These are phyloP conservation scores for Poeciliopsis presidionis DNA, from an alignment of 2,797 vertebrate genomes.

Conservation along the genomic window DNA sequence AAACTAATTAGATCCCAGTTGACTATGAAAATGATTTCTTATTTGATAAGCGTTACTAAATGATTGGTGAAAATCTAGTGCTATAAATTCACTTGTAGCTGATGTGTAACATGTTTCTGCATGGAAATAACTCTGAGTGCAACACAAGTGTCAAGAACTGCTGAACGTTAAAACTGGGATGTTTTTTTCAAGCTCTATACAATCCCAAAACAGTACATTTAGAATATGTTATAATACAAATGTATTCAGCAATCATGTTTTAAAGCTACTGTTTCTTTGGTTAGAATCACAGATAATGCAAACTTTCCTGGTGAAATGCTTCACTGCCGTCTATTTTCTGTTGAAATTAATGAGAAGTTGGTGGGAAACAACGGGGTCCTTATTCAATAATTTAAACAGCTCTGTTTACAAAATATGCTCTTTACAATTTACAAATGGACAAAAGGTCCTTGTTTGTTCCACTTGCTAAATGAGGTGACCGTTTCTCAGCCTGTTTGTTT, in stretches of 20 bases:
- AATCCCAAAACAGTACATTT: not conserved
- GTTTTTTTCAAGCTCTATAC: conserved; percentile 36
- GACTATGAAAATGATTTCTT: conserved; percentile 40
- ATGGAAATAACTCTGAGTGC: conserved; percentile 28
- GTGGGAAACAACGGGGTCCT: not conserved
- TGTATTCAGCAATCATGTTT: not conserved
- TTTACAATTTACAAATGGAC: conserved; percentile 3
- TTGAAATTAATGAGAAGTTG: not conserved
- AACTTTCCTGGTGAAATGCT: not conserved
- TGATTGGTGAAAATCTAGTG: conserved; percentile 33
- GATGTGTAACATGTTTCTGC: conserved; percentile 45
- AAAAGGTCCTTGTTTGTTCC: conserved; percentile 12
- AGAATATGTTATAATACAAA: not conserved
- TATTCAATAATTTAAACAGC: not conserved
- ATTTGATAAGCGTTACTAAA: conserved; percentile 50
- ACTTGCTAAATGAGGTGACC: conserved; percentile 34
- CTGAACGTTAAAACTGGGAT: conserved; percentile 39
- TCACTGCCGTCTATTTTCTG: not conserved
- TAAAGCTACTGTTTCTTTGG: not conserved
- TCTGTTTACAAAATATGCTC: conserved; percentile 27
- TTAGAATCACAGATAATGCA: not conserved
- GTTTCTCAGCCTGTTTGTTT: not conserved
- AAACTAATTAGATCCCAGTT: conserved; percentile 59
- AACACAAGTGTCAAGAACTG: conserved; percentile 18
- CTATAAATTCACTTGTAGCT: conserved; percentile 41